Percentiles rank a stretch among this genome's conserved stretches.
Evolutionary conservation across 2,888 invertebrate species (phyloP).

Genomic region (Phaonia tiefii): DNA sequence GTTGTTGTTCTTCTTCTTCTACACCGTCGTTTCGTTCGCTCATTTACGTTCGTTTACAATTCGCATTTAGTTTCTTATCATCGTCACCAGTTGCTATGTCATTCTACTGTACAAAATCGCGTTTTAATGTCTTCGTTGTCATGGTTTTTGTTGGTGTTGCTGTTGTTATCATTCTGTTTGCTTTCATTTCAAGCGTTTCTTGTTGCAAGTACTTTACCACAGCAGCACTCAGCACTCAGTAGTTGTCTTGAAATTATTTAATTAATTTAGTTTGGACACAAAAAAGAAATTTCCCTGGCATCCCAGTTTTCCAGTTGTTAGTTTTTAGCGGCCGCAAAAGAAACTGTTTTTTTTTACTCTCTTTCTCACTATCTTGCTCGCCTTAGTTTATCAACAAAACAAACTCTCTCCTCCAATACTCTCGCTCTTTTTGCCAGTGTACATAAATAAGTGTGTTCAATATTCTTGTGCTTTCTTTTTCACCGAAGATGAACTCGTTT

Average conservation of each 20-base stretch:
- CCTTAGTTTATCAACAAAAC: too few relatives aligned
- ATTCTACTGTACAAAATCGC: conserved; percentile 43
- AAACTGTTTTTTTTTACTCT: background rate
- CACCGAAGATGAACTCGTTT: conserved; percentile 6
- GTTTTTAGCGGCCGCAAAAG: conserved; percentile 12
- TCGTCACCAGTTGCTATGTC: conserved; percentile 61
- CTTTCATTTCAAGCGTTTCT: background rate
- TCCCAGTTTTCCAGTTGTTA: too few relatives aligned
- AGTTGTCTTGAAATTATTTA: conserved; percentile 45
- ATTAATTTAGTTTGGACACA: conserved; percentile 58
- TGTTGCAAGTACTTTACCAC: too few relatives aligned
- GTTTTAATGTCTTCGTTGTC: conserved; percentile 27
- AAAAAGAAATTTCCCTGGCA: conserved; percentile 44
- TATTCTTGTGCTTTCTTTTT: conserved; percentile 7
- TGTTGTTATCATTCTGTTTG: background rate
- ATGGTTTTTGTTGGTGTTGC: conserved; percentile 2
- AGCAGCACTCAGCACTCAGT: too few relatives aligned
- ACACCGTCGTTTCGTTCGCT: background rate
- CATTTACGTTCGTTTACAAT: background rate
- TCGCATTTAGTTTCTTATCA: conserved; percentile 18
- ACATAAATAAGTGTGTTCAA: background rate
- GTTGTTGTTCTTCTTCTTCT: conserved; percentile 1
- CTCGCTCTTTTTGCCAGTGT: background rate
- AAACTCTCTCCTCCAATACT: background rate
- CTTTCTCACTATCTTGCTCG: background rate